Evolutionary conservation across 2,888 invertebrate genomes (phyloP).

Genomic region (Melanostoma mellinum): DNA sequence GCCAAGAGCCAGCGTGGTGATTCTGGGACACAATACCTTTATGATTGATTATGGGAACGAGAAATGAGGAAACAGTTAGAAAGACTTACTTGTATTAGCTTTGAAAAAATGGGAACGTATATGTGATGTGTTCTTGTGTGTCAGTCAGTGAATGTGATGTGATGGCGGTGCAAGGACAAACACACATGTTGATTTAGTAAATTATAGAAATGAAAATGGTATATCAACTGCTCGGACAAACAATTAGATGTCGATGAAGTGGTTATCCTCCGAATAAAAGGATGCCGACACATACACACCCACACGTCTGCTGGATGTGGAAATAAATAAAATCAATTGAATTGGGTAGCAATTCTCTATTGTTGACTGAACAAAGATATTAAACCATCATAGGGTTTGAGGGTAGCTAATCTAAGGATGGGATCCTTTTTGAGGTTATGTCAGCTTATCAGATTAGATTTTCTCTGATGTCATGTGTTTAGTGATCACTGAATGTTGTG

Average conservation of each 20-base stretch:
- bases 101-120: not conserved
- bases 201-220: slow-evolving; percentile 70
- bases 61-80: slow-evolving; percentile 12
- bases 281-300: not conserved
- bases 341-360: slow-evolving; percentile 63
- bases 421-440: slow-evolving; percentile 3
- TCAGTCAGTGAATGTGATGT: not conserved
- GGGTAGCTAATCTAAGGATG: not conserved
- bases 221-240: slow-evolving; percentile 53
- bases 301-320: slow-evolving; percentile 15
- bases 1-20: slow-evolving; percentile 90
- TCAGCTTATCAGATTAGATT: slow-evolving; percentile 48
- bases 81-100: slow-evolving; percentile 23
- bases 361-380: slow-evolving; percentile 69
- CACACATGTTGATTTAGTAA: slow-evolving; percentile 67
- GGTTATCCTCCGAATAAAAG: slow-evolving; percentile 6
- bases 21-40: slow-evolving; percentile 89
- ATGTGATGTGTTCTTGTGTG: slow-evolving; percentile 7
- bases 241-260: slow-evolving; percentile 49
- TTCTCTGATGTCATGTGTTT: slow-evolving; percentile 26
- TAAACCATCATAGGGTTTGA: slow-evolving; percentile 19
- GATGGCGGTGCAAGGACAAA: slow-evolving; percentile 16
- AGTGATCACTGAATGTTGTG: slow-evolving; percentile 42
- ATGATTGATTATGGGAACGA: slow-evolving; percentile 63
- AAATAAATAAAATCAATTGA: slow-evolving; percentile 70